Evolutionary conservation across 1,140 invertebrate genomes (phyloP).

Genomic region (Drosophila willistoni): DNA sequence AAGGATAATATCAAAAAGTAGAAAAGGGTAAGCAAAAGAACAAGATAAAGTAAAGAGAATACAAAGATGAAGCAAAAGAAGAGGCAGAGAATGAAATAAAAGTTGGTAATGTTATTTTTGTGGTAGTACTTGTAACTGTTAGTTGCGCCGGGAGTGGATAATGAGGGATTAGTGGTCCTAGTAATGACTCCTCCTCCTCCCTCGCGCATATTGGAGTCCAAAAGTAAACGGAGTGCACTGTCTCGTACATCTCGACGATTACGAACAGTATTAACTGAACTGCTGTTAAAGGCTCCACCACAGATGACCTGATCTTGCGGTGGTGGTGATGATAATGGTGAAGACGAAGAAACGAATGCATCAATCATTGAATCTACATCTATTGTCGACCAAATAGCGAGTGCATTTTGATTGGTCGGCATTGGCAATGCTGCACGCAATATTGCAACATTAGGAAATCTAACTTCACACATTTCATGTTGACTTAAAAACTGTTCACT

Average conservation of each 20-base stretch:
- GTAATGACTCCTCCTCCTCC: too few relatives aligned
- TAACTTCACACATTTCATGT: conserved; percentile 17
- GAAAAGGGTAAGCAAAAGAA: conserved; percentile 16
- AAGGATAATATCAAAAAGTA: neutral
- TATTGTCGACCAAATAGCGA: conserved; percentile 12
- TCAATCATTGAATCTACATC: neutral
- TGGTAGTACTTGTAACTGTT: neutral
- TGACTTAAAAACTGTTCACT: conserved; percentile 15
- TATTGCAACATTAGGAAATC: neutral
- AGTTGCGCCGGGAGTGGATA: neutral
- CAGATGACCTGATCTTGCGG: too few relatives aligned
- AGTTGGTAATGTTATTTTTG: neutral
- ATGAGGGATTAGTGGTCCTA: too few relatives aligned
- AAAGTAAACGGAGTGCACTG: too few relatives aligned
- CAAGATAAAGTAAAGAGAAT: neutral
- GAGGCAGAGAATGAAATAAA: neutral
- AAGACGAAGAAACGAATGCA: too few relatives aligned
- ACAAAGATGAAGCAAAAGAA: neutral
- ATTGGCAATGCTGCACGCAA: conserved; percentile 3
- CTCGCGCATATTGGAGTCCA: too few relatives aligned
- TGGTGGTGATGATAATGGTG: too few relatives aligned
- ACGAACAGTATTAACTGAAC: too few relatives aligned
- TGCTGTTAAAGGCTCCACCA: too few relatives aligned
- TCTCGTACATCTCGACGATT: too few relatives aligned
- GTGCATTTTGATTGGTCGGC: neutral